A percentile compares a stretch with the other conserved stretches of the same genome.
Conservation (phyloP, 2,888 invertebrate species). For the Ichneumoninae sp. region DNA sequence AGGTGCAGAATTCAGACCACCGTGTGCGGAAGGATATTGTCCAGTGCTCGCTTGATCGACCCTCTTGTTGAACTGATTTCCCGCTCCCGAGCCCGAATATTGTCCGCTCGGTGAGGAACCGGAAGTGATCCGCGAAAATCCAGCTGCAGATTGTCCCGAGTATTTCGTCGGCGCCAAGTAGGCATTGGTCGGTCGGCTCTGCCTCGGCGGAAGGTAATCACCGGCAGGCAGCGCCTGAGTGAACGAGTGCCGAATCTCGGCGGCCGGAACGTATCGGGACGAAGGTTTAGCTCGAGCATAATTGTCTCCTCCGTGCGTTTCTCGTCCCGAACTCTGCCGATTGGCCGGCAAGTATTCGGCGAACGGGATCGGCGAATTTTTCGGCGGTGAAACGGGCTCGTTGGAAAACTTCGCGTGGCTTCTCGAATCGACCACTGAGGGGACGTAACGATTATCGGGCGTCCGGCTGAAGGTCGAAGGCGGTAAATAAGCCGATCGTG, state of each 20-base stretch:
- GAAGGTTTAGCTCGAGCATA: slow-evolving; percentile 39
- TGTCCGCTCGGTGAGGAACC: slow-evolving; percentile 54
- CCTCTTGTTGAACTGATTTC: slow-evolving; percentile 38
- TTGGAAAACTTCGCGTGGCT: slow-evolving; percentile 37
- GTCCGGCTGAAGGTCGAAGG: slow-evolving; percentile 39
- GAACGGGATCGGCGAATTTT: slow-evolving; percentile 54
- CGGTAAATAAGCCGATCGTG: slow-evolving; percentile 63
- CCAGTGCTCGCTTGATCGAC: slow-evolving; percentile 16
- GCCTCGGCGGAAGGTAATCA: slow-evolving; percentile 84
- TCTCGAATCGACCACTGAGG: slow-evolving; percentile 21
- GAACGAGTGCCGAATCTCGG: slow-evolving; percentile 60
- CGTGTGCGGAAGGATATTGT: slow-evolving; percentile 11
- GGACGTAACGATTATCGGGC: slow-evolving; percentile 58
- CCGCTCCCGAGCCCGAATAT: slow-evolving; percentile 51
- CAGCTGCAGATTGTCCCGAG: slow-evolving; percentile 10
- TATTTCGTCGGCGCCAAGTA: slow-evolving; percentile 48
- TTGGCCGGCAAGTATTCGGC: slow-evolving; percentile 68
- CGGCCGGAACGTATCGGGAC: slow-evolving; percentile 66
- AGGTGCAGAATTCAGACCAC: neutral
- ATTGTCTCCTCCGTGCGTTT: slow-evolving; percentile 7
- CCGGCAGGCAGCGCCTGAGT: slow-evolving; percentile 75
- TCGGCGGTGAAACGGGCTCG: slow-evolving; percentile 39
- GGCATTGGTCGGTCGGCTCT: slow-evolving; percentile 50
- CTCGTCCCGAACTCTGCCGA: slow-evolving; percentile 43
- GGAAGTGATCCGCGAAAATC: slow-evolving; percentile 12